phyloP scores from a whole-genome alignment of 2,797 vertebrate species.

The Borostomias antarcticus region DNA sequence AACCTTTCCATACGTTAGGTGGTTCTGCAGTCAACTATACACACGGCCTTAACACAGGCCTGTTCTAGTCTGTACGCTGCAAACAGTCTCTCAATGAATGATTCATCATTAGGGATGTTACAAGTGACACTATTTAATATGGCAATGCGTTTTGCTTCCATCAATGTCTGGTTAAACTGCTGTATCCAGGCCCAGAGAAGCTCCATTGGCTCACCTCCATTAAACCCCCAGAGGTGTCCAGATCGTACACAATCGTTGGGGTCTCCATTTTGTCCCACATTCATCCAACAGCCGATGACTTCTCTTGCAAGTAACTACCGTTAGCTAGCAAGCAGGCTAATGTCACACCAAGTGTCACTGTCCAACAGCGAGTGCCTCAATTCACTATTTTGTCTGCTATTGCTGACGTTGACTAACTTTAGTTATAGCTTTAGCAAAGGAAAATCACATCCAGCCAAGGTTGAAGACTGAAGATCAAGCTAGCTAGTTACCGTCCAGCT shows the following conservation, averaged over 20 bases:
- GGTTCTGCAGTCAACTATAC: too few species aligned
- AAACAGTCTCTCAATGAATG: too few species aligned
- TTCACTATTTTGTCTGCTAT: background rate
- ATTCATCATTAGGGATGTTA: too few species aligned
- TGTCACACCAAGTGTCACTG: conserved; percentile 1
- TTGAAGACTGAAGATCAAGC: conserved; percentile 42
- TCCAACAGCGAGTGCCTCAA: conserved; percentile 11
- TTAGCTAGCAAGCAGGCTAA: background rate
- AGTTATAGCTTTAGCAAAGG: conserved; percentile 25
- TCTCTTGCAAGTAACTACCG: conserved; percentile 21
- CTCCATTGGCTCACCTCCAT: conserved; percentile 86
- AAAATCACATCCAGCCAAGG: conserved; percentile 70
- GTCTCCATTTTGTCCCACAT: conserved; percentile 99
- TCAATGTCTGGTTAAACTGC: too few species aligned
- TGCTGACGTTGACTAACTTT: background rate
- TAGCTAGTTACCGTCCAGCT: background rate
- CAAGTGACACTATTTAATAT: background rate
- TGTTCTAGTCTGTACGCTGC: too few species aligned
- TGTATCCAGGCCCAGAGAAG: conserved; percentile 6
- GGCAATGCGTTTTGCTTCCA: too few species aligned
- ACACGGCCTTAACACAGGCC: too few species aligned
- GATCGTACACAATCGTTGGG: conserved; percentile 98
- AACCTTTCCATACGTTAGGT: background rate
- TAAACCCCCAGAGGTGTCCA: conserved; percentile 97
- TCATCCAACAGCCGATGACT: conserved; percentile 75